phyloP scores from a whole-genome alignment of 1,140 invertebrate species.

The Amyelois transitella region DNA sequence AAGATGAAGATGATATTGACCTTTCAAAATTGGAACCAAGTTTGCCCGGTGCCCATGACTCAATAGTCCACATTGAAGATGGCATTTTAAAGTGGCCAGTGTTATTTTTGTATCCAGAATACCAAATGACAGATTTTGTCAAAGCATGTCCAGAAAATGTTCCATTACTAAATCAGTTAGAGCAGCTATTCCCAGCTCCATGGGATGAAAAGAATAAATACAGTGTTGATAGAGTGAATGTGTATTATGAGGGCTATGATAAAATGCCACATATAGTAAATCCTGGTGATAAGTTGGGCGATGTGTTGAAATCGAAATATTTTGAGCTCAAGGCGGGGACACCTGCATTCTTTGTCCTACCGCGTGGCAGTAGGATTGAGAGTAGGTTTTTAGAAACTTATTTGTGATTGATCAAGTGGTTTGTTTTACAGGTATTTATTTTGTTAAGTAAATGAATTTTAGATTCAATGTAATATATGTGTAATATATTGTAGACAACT shows the following conservation, averaged over 20 bases:
- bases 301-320: conserved; percentile 79
- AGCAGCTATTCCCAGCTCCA: conserved; percentile 80
- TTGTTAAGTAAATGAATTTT: too few relatives aligned
- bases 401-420: conserved; percentile 19
- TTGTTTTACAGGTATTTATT: too few relatives aligned
- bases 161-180: conserved; percentile 43
- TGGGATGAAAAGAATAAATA: conserved; percentile 88
- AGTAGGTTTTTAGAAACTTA: conserved; percentile 49
- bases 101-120: conserved; percentile 56
- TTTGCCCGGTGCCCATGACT: conserved; percentile 77
- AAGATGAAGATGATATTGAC: conserved; percentile 63
- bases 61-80: conserved; percentile 82
- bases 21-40: conserved; percentile 76
- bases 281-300: conserved; percentile 75
- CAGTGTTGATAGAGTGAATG: conserved; percentile 77
- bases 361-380: conserved; percentile 44
- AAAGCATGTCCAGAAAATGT: conserved; percentile 79
- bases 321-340: conserved; percentile 68
- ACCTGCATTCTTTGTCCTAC: conserved; percentile 56
- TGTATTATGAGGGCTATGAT: conserved; percentile 87
- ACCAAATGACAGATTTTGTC: conserved; percentile 74
- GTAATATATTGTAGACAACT: too few relatives aligned
- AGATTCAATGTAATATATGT: too few relatives aligned
- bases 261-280: conserved; percentile 80
- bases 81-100: conserved; percentile 77